Evolutionary conservation across 2,888 invertebrate species (phyloP), one percentile per base, ranked within the genome.

Genomic region (Coelinius sp.): DNA sequence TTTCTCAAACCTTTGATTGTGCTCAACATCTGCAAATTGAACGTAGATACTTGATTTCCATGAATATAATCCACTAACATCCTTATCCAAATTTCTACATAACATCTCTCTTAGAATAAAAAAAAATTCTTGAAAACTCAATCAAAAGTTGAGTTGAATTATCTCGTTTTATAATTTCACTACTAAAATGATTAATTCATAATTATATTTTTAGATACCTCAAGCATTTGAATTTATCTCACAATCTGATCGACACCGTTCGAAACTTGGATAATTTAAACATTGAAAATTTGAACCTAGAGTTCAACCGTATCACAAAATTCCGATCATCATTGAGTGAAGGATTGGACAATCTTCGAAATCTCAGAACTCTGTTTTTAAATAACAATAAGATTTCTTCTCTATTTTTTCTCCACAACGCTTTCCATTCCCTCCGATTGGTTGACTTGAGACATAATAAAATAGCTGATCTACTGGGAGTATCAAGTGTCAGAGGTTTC

Each of bases 191-290:
- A 38, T 10, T 10, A 38, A 38, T 38, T 38, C 10, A 3, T 8
- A 38, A 10, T n/a, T n/a, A n/a, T n/a, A 12, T 22, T 63, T 63
- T 56, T 68, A 92, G 92, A 79, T 91, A 90, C 81, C 87, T 92
- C 14, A 88, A 89, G 20, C 89, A 90, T 17, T 85, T 92, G 59
- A 90, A 92, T 79, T 83, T 92, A 35, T 91, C 92, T 0, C 89
- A 90, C 77, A 92, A 92, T 81, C 87, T 90, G 72, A 91, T 92
- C 67, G 88, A 89, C 77, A 85, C 86, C 12, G 82, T 92, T 0
- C 90, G 91, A 82, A 91, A 91, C 81, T 84, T 92, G 71, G 90
- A 90, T 77, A 79, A 90, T 75, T 83, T 92, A 56, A 88, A 88
- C 38, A 84, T 92, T 14, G 79, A 89, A 44, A 90, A 91, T 88